Conservation (phyloP, 2,113 vertebrate species). For the Corythornis cristatus region DNA sequence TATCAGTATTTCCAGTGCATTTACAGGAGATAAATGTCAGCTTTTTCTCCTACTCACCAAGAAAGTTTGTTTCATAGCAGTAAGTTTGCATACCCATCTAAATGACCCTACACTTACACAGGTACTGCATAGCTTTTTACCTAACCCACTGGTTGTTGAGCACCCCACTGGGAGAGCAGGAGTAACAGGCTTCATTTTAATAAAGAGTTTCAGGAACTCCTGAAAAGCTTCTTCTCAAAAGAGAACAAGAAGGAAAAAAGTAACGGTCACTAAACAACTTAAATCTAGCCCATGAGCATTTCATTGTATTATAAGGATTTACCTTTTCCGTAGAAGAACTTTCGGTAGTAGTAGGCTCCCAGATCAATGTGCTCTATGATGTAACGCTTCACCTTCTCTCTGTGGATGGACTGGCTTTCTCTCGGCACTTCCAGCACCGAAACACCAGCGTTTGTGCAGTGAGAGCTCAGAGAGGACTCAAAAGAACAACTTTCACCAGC, state of each 20-base stretch:
- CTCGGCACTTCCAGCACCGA: slow-evolving; percentile 94
- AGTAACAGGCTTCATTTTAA: not conserved
- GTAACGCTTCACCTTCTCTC: slow-evolving; percentile 97
- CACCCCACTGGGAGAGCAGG: not conserved
- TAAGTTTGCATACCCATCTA: not conserved
- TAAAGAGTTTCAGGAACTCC: not conserved
- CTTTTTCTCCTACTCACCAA: not conserved
- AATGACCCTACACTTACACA: not conserved
- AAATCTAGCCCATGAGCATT: not conserved
- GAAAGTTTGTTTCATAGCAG: not conserved
- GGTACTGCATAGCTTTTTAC: not conserved
- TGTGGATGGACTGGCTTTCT: slow-evolving; percentile 92
- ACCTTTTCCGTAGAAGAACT: slow-evolving; percentile 97
- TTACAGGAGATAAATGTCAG: not conserved
- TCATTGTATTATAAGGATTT: slow-evolving; percentile 38
- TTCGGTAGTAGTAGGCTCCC: slow-evolving; percentile 96
- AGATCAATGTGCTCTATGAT: slow-evolving; percentile 98
- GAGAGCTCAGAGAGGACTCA: slow-evolving; percentile 93
- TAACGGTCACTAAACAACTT: not conserved
- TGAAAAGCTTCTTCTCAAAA: not conserved
- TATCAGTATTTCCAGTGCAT: not conserved
- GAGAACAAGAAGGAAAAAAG: not conserved
- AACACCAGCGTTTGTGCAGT: slow-evolving; percentile 96
- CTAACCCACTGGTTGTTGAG: not conserved
- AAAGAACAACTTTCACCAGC: slow-evolving; percentile 92